These are phyloP conservation scores for Drosophila sucinea DNA, from an alignment of 1,140 invertebrate species.

Conservation along the genomic window DNA sequence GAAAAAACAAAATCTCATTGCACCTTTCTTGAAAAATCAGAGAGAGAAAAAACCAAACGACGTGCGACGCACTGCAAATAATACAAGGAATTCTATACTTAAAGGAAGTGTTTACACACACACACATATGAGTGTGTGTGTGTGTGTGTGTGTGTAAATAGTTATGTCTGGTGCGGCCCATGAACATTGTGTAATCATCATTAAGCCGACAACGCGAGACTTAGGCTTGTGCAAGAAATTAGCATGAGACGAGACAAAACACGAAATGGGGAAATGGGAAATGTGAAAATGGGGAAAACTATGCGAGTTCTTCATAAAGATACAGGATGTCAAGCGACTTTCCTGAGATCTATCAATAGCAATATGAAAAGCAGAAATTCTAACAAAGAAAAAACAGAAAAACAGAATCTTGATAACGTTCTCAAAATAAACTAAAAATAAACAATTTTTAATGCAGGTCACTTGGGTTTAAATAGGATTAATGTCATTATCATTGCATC, in stretches of 20 bases:
- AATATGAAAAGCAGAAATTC: not conserved
- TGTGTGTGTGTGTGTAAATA: constrained; percentile 27
- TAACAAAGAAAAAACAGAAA: not conserved
- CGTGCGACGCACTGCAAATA: constrained; percentile 68
- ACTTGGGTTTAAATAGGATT: no score
- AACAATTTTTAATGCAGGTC: no score
- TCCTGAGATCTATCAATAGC: not conserved
- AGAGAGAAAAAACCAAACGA: constrained; percentile 48
- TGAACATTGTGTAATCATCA: constrained; percentile 64
- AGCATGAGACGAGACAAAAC: constrained; percentile 44
- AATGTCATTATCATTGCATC: no score
- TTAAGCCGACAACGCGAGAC: constrained; percentile 60
- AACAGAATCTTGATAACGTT: no score
- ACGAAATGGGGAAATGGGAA: constrained; percentile 23
- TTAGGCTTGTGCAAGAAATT: constrained; percentile 76
- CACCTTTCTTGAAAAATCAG: constrained; percentile 37
- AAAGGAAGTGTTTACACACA: constrained; percentile 12
- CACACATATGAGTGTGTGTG: not conserved
- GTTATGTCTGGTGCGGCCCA: constrained; percentile 1
- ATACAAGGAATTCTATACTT: constrained; percentile 44
- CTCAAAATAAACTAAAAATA: no score
- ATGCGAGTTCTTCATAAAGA: constrained; percentile 5
- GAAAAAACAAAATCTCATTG: constrained; percentile 38
- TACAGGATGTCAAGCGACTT: not conserved
- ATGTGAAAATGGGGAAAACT: constrained; percentile 10